phyloP scores from a whole-genome alignment of 2,113 vertebrate genomes.

The Ptychochromis oligacanthus region DNA sequence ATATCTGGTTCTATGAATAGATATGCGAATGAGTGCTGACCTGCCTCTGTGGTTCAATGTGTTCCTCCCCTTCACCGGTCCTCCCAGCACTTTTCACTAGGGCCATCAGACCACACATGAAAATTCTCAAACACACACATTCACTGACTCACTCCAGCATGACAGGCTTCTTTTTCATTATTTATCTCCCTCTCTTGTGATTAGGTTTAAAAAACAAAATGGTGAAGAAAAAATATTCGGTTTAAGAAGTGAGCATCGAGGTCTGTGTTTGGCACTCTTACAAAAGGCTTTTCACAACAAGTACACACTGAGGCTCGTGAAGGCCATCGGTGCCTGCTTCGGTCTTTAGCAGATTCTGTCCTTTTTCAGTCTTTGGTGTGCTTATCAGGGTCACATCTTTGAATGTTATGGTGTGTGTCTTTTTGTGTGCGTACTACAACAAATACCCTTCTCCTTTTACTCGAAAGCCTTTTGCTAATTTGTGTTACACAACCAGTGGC shows the following conservation, averaged over 20 bases:
- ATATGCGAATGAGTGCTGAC: conserved; percentile 36
- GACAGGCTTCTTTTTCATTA: neutral
- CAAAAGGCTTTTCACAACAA: conserved; percentile 41
- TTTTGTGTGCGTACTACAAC: conserved; percentile 30
- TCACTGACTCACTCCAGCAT: conserved; percentile 14
- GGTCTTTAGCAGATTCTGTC: conserved; percentile 22
- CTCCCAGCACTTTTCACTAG: conserved; percentile 25
- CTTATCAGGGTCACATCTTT: conserved; percentile 34
- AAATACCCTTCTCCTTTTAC: conserved; percentile 11
- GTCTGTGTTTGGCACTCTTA: conserved; percentile 20
- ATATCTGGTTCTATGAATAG: conserved; percentile 50
- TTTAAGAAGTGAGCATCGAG: conserved; percentile 51
- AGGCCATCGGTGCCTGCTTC: conserved; percentile 35
- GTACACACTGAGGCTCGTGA: conserved; percentile 34
- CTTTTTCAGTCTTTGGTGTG: conserved; percentile 49
- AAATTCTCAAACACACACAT: conserved; percentile 33
- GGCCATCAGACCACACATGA: conserved; percentile 38
- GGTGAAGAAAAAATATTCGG: neutral
- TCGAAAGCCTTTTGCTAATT: conserved; percentile 29
- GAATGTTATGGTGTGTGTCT: conserved; percentile 26
- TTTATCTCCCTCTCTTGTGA: neutral
- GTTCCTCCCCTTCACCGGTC: conserved; percentile 11
- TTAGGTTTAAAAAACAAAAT: neutral
- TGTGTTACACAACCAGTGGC: conserved; percentile 11
- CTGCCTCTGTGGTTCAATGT: neutral